Evolutionary conservation across 2,888 invertebrate species (phyloP), one percentile per base, ranked within the genome.

Genomic region (Euphydryas editha): DNA sequence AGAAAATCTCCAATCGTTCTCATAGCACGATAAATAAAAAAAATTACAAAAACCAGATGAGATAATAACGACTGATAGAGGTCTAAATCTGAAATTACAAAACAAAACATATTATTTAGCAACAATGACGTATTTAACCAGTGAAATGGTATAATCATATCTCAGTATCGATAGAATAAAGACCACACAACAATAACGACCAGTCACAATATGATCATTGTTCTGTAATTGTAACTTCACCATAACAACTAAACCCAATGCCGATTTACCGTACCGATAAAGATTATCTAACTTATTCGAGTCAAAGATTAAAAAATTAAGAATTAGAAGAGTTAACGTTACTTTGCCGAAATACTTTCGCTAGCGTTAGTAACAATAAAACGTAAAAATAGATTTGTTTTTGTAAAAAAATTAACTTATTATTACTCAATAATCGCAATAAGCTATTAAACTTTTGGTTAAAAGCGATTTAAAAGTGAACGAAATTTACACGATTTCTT

Each of bases 181-280:
- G 75, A 76, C 71, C 74, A 75, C 78, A 66, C 59, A 78, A 82
- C 82, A 80, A 76, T 78, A 77, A 71, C 70, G 70, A 69, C 66
- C 72, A 73, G 75, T 71, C 76, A 80, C 77, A 78, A 75, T 76
- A 72, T 71, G 73, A 71, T 80, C 78, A 78, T 77, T 81, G 81
- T 78, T 77, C 71, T 65, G 70, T 74, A 76, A 74, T 73, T 72
- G 73, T 71, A 70, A 72, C 71, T 72, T 73, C 74, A 75, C 75
- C 57, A 58, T 42, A 36, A 62, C 59, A 59, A 62, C 58, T 47
- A 10, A 15, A 54, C n/a, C 17, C 4, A 8, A 39, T n/a, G 71
- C 59, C 67, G 64, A 64, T 69, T 69, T 11, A 15, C 5, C n/a
- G 15, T 15, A 24, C 49, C 21, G 24, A 24, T 24, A 17, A 54